phyloP scores from a whole-genome alignment of 2,888 invertebrate species.

The Andrena flavipes region DNA sequence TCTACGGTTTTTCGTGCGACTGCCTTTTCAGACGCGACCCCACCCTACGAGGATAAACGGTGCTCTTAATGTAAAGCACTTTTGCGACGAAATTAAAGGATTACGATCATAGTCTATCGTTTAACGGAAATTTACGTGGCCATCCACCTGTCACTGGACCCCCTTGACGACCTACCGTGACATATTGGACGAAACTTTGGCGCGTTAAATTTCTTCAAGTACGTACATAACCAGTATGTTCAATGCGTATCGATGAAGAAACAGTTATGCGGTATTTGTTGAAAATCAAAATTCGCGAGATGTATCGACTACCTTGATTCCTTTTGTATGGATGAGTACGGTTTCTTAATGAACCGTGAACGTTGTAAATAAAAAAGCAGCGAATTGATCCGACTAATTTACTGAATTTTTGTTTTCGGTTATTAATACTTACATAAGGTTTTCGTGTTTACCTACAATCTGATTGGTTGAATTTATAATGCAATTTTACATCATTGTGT shows the following conservation, averaged over 20 bases:
- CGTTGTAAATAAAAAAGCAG: no score
- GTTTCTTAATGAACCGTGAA: no score
- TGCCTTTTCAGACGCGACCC: constrained; percentile 62
- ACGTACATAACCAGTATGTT: not conserved
- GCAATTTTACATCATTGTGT: no score
- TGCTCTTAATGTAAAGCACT: constrained; percentile 39
- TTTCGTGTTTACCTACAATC: no score
- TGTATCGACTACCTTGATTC: no score
- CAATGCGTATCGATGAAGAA: not conserved
- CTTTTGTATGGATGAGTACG: no score
- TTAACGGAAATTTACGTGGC: constrained; percentile 31
- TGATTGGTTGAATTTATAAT: no score
- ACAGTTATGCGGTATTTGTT: not conserved
- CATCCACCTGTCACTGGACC: constrained; percentile 8
- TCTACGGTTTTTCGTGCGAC: constrained; percentile 71
- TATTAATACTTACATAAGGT: no score
- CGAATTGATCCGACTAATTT: no score
- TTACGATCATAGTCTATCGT: constrained; percentile 35
- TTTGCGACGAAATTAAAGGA: constrained; percentile 63
- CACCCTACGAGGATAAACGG: constrained; percentile 33
- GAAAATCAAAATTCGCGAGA: no score
- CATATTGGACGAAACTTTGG: not conserved
- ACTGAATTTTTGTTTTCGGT: no score
- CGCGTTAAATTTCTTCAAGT: not conserved
- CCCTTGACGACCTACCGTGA: not conserved